Base-by-base conservation (phyloP, 2,888 invertebrate species). In the Trichacis sp. region DNA sequence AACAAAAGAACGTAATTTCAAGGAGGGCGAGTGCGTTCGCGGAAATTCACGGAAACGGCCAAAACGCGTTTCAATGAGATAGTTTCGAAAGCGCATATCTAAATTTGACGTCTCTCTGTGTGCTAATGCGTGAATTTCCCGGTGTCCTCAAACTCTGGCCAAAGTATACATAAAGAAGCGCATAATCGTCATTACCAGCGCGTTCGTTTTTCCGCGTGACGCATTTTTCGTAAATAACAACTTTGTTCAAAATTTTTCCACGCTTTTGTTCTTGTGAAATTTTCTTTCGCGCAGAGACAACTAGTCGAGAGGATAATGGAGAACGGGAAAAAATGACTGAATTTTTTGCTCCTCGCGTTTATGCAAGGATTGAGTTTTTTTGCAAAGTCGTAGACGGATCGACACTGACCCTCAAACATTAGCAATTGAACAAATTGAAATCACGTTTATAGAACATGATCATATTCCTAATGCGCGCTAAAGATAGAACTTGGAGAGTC, bases 401-500 rank as follows among this genome's bases (percentile, higher is more conserved):
- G 20, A 55, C 48, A 51, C 46, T 58, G 58, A 64, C 57, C 58
- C 63, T 64, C 55, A 51, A 59, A 52, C 64, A 56, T 55, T 48
- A 56, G 48, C 59, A 64, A 59, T 64, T 47, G 56, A 56, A 64
- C 47, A 19, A 45, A 38, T 43, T 59, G 36, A 47, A 55, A 51
- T 59, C 58, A 64, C 58, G 64, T 50, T 58, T 64, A 54, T 51
- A 50, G 55, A 59, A 43, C 55, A 33, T 47, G 64, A 43, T 47
- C 36, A 14, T 51, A 14, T 19, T 42, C 15, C 24, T 15, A 50
- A 24, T 18, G 19, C 19, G n/a, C 18, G 43, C 43, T 40, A 40
- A 40, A 33, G 3, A 6, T 33, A 33, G 40, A 36, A 18, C 47
- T 14, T 6, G 33, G 17, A 42, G 15, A 42, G 42, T 42, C 42